Percentiles rank a stretch among this genome's conserved stretches.
Evolutionary conservation across 2,888 invertebrate genomes (phyloP).

Genomic region (Drosophila fulvimacula): DNA sequence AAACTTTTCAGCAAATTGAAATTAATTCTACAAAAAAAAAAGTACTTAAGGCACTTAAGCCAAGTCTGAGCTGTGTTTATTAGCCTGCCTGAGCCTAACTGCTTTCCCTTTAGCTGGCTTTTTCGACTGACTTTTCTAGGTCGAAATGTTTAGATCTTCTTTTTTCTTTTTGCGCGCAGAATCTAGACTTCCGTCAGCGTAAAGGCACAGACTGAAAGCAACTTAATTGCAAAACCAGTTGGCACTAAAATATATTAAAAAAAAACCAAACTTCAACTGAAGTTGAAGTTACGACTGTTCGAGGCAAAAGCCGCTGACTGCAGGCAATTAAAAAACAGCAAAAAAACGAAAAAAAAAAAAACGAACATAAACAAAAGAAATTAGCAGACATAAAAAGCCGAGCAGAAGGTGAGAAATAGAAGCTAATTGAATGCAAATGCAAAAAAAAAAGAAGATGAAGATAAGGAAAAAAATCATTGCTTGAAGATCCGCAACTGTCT

Average conservation of each 20-base stretch:
- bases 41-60: not conserved
- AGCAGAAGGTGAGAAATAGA: constrained; percentile 70
- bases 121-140: constrained; percentile 55
- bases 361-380: constrained; percentile 59
- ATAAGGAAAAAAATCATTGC: not conserved
- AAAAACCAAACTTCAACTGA: constrained; percentile 33
- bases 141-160: constrained; percentile 68
- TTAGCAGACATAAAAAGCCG: constrained; percentile 48
- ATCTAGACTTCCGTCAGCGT: constrained; percentile 54
- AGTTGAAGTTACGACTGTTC: constrained; percentile 15
- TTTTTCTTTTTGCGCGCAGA: constrained; percentile 30
- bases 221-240: constrained; percentile 63
- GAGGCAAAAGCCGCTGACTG: constrained; percentile 16
- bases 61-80: constrained; percentile 8
- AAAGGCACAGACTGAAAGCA: constrained; percentile 22
- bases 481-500: constrained; percentile 24
- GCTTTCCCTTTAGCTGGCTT: constrained; percentile 56
- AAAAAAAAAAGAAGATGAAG: constrained; percentile 8
- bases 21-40: not conserved
- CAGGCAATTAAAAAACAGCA: constrained; percentile 56
- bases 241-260: constrained; percentile 23
- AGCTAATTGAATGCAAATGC: constrained; percentile 78
- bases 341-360: constrained; percentile 21
- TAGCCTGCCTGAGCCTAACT: constrained; percentile 14
- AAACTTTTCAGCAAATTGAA: not conserved